Evolutionary conservation across 2,113 vertebrate species (phyloP), one percentile per base, ranked within the genome.

Genomic region (Eulemur macaco): DNA sequence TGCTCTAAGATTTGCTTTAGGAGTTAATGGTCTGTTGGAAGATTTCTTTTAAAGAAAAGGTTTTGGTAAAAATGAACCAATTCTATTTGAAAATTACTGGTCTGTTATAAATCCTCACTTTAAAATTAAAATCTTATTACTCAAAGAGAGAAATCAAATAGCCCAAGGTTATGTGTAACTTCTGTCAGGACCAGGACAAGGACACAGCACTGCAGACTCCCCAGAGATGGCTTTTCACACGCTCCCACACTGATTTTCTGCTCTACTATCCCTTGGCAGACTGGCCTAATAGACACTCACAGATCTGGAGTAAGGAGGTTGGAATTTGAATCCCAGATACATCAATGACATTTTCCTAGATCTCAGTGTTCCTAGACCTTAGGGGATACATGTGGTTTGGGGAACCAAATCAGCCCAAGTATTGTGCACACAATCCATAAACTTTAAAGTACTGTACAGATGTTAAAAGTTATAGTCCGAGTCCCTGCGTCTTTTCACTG

Each of bases 191-290:
- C n/a, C 8, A 39, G 37, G 20, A 25, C 5, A 31, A 63, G 25
- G 21, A 31, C 1, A 0, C 6, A 17, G 1, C 1, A 15, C 5
- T 25, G 4, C 20, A 17, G 15, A 1, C 56, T 31, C 68, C 21
- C 34, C 34, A 42, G 29, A 2, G 5, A 81, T 25, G 34, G 6
- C 1, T 42, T 54, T 85, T 37, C 42, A 7, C 18, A 9, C 34
- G 73, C 25, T 21, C 29, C 37, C 25, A 27, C 6, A 2, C 8
- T 13, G 10, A 13, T 66, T 12, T 56, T 29, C 73, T 37, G 11
- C 25, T 54, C 10, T 21, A 12, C 78, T 11, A 29, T 37, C 14
- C 34, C n/a, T 81, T 86, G 50, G 34, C 20, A 56, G 21, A 37
- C n/a, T 27, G 21, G 34, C 4, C 13, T n/a, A 81, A 25, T 39